Base-by-base conservation (phyloP, 2,888 invertebrate genomes). In the Pheosia gnoma region DNA sequence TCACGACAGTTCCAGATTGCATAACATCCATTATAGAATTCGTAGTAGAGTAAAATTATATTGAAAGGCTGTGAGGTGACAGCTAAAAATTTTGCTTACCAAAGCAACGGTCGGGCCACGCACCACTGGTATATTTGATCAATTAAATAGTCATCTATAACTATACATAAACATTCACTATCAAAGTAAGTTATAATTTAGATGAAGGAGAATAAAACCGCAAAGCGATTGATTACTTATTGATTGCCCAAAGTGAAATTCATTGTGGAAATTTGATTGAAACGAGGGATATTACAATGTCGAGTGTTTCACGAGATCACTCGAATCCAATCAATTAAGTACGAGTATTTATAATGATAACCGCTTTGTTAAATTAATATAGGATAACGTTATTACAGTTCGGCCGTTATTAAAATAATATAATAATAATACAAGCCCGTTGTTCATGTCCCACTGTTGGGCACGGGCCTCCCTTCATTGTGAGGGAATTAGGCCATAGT, bases 311-410 rank as follows among this genome's bases (percentile, higher is more conserved):
- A 56, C 41, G 61, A 58, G 57, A 58, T 57, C 56, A 25, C 54
- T 36, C 9, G 55, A 57, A 13, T 61, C 55, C 58, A 55, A 60
- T 58, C 56, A 59, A 56, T 60, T 59, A 45, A 25, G 25, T 25
- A 25, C 25, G 25, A 25, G 25, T 25, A 25, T 25, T 25, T 25
- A 25, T 25, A 25, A 25, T 39, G 45, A 49, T 39, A 49, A 56
- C 57, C 52, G 25, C 13, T 51, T 51, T 51, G 13, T 25, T 51
- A 8, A 51, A 51, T 51, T 7, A 7, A n/a, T 9, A 5, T 5
- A 47, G 47, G 47, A n/a, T 47, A 47, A 47, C 47, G 47, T 47
- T 47, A 47, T 47, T 47, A 9, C 11, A n/a, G n/a, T 47, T n/a
- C 11, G 47, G 0, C 47, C n/a, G 47, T 47, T 5, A n/a, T 47